Evolutionary conservation across 2,888 invertebrate species (phyloP).

Genomic region (Volucella bombylans): DNA sequence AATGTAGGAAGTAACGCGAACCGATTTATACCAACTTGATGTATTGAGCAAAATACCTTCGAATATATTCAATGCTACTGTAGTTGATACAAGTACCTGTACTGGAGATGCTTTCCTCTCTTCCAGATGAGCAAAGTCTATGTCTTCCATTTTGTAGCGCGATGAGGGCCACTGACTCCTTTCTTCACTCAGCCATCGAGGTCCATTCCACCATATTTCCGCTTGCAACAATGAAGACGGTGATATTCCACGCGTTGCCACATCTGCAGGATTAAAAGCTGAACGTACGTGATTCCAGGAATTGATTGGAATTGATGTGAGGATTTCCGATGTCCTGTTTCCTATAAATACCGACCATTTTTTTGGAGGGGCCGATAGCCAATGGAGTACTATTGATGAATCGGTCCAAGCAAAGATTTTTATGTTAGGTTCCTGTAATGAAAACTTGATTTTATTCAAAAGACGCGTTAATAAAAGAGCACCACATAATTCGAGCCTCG

Average conservation of each 20-base stretch:
- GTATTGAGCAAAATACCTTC: too few species aligned
- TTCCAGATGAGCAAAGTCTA: too few species aligned
- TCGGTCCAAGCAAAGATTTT: slow-evolving; percentile 36
- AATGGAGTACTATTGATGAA: slow-evolving; percentile 43
- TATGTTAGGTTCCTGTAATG: slow-evolving; percentile 12
- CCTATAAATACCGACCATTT: slow-evolving; percentile 46
- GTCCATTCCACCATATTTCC: slow-evolving; percentile 33
- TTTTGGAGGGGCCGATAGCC: slow-evolving; percentile 44
- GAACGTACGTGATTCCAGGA: slow-evolving; percentile 49
- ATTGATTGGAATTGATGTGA: slow-evolving; percentile 3
- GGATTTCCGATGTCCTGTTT: slow-evolving; percentile 45
- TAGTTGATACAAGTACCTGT: too few species aligned
- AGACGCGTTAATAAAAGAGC: slow-evolving; percentile 44
- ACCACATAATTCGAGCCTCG: slow-evolving; percentile 27
- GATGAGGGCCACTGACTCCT: background rate
- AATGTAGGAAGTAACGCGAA: too few species aligned
- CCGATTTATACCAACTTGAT: too few species aligned
- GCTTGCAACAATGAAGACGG: background rate
- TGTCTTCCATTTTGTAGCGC: slow-evolving; percentile 3
- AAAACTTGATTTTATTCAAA: slow-evolving; percentile 21
- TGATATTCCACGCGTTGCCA: slow-evolving; percentile 23
- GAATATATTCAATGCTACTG: too few species aligned
- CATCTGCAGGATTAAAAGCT: slow-evolving; percentile 37
- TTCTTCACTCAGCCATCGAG: background rate
- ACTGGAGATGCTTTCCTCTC: too few species aligned